A percentile compares a stretch with the other conserved stretches of the same genome.
Conservation (phyloP, 1,140 invertebrate genomes). For the Drosophila baimaii region DNA sequence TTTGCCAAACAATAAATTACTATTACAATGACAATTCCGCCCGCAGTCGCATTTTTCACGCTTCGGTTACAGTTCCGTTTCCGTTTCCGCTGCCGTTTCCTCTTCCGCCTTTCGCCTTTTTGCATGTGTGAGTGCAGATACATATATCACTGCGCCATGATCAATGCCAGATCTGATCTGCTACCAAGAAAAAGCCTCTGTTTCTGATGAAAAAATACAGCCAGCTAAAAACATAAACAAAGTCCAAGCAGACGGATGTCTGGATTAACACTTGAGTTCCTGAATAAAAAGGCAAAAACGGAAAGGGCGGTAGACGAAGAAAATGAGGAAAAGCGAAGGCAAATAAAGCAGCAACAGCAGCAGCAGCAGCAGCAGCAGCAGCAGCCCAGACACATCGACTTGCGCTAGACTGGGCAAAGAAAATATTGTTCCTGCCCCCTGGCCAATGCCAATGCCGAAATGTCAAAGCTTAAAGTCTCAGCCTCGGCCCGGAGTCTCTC, state of each 20-base stretch:
- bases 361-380: slow-evolving; percentile 20
- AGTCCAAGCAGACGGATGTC: slow-evolving; percentile 18
- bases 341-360: slow-evolving; percentile 27
- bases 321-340: slow-evolving; percentile 27
- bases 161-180: slow-evolving; percentile 27
- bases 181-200: background rate
- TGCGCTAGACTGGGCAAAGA: slow-evolving; percentile 72
- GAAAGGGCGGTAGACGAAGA: too few relatives aligned
- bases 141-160: slow-evolving; percentile 22
- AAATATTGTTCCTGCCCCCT: slow-evolving; percentile 62
- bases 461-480: slow-evolving; percentile 73
- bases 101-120: background rate
- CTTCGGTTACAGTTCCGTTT: slow-evolving; percentile 64
- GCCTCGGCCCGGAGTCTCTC: slow-evolving; percentile 5
- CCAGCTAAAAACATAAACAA: slow-evolving; percentile 32
- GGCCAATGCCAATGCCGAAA: slow-evolving; percentile 49
- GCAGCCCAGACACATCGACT: slow-evolving; percentile 66
- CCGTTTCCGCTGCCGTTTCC: slow-evolving; percentile 44
- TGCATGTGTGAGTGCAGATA: background rate
- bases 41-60: slow-evolving; percentile 62
- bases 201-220: background rate
- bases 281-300: slow-evolving; percentile 5
- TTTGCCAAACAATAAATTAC: slow-evolving; percentile 76
- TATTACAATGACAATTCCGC: slow-evolving; percentile 75
- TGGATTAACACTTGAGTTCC: slow-evolving; percentile 67